Evolutionary conservation across 2,888 invertebrate genomes (phyloP).

Genomic region (Acholoe squamosa): DNA sequence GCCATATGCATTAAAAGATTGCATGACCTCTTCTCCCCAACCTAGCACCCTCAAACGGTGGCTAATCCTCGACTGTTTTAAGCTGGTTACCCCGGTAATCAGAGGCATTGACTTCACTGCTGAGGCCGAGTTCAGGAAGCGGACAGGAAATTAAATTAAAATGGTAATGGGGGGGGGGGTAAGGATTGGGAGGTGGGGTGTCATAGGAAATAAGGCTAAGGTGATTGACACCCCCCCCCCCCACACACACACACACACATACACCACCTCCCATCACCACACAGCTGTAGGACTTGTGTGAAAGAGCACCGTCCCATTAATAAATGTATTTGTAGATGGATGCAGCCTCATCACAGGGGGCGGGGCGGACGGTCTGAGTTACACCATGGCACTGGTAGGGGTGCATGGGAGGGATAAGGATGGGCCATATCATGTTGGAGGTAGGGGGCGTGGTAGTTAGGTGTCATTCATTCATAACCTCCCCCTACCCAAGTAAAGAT

Average conservation of each 20-base stretch:
- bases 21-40: neutral
- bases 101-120: neutral
- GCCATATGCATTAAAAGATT: conserved; percentile 15
- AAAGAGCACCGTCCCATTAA: neutral
- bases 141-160: conserved; percentile 47
- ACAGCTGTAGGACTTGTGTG: neutral
- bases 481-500: neutral
- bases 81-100: conserved; percentile 15
- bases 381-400: neutral
- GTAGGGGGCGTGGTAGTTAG: neutral
- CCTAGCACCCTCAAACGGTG: neutral
- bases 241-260: neutral
- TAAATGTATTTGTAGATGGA: neutral
- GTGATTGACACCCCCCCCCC: neutral
- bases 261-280: neutral
- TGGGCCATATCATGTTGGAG: neutral
- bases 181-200: neutral
- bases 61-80: neutral
- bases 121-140: conserved; percentile 1
- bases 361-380: neutral
- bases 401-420: neutral
- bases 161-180: neutral
- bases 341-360: neutral
- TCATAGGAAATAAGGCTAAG: neutral
- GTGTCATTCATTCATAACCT: neutral